These are phyloP conservation scores for Leptothorax acervorum DNA, from an alignment of 2,888 invertebrate genomes.

Conservation along the genomic window DNA sequence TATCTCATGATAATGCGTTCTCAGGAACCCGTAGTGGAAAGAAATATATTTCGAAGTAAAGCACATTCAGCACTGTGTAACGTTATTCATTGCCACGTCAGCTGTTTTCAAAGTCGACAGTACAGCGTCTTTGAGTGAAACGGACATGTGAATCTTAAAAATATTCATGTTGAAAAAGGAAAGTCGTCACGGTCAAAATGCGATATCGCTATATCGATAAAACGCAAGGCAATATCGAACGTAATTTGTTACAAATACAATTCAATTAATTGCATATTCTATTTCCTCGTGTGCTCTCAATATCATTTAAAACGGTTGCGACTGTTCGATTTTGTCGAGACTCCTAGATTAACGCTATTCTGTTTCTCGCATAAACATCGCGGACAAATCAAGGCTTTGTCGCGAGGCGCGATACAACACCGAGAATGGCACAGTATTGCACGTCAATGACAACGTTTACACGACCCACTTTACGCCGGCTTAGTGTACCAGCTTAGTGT, in stretches of 20 bases:
- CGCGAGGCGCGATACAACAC: constrained; percentile 22
- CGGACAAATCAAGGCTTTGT: constrained; percentile 52
- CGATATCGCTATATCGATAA: neutral
- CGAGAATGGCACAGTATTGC: constrained; percentile 46
- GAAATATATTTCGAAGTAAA: constrained; percentile 15
- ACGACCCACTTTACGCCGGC: constrained; percentile 52
- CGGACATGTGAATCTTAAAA: neutral
- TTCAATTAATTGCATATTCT: neutral
- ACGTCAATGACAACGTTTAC: constrained; percentile 51
- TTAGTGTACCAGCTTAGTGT: constrained; percentile 41
- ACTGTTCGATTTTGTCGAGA: constrained; percentile 4
- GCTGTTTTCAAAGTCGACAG: constrained; percentile 19
- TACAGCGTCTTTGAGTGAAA: constrained; percentile 12
- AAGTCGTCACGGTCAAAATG: neutral
- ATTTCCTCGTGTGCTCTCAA: neutral
- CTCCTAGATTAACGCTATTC: constrained; percentile 1
- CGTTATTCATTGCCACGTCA: constrained; percentile 17
- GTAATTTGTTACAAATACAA: neutral
- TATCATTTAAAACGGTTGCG: neutral
- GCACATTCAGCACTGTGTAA: constrained; percentile 18
- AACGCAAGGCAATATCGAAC: neutral
- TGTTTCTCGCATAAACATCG: constrained; percentile 37
- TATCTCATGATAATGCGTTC: constrained; percentile 9
- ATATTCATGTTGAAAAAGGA: neutral
- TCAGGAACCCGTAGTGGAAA: neutral